Evolutionary conservation across 2,797 vertebrate species (phyloP).

Genomic region (Acanthurus lineatus): DNA sequence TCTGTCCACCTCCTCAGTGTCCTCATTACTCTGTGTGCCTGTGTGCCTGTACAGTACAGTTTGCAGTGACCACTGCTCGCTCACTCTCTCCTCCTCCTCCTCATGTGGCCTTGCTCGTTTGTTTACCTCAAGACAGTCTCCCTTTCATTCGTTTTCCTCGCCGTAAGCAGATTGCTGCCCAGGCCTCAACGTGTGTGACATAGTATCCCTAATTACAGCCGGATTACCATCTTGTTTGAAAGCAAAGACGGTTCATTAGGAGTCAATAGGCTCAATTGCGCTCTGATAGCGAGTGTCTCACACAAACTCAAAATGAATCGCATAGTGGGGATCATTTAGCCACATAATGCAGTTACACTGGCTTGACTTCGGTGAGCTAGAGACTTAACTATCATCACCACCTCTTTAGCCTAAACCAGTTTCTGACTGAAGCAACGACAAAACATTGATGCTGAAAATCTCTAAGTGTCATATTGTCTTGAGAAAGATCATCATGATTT

Average conservation of each 20-base stretch:
- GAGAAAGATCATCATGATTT: constrained; percentile 27
- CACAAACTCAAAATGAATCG: constrained; percentile 46
- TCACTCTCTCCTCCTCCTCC: constrained; percentile 13
- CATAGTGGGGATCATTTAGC: constrained; percentile 45
- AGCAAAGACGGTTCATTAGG: constrained; percentile 80
- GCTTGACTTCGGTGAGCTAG: constrained; percentile 38
- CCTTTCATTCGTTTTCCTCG: constrained; percentile 48
- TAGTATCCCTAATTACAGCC: constrained; percentile 74
- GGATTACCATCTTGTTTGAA: constrained; percentile 80
- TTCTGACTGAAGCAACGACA: constrained; percentile 18
- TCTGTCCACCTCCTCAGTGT: constrained; percentile 64
- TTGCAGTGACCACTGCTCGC: constrained; percentile 57
- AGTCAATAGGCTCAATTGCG: constrained; percentile 66
- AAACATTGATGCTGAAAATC: constrained; percentile 29
- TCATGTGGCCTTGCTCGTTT: constrained; percentile 63
- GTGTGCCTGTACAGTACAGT: constrained; percentile 25
- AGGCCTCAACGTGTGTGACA: constrained; percentile 61
- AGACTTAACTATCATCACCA: constrained; percentile 51
- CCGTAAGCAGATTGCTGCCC: constrained; percentile 57
- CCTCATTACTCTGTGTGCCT: constrained; percentile 69
- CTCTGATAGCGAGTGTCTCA: constrained; percentile 56
- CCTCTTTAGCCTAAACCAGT: constrained; percentile 28
- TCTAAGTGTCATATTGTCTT: constrained; percentile 21
- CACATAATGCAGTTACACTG: constrained; percentile 45
- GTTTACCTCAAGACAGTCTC: constrained; percentile 64